phyloP scores from a whole-genome alignment of 30 jellyfish, hydroid and myxozoan species.

The Nemopilema nomurai region DNA sequence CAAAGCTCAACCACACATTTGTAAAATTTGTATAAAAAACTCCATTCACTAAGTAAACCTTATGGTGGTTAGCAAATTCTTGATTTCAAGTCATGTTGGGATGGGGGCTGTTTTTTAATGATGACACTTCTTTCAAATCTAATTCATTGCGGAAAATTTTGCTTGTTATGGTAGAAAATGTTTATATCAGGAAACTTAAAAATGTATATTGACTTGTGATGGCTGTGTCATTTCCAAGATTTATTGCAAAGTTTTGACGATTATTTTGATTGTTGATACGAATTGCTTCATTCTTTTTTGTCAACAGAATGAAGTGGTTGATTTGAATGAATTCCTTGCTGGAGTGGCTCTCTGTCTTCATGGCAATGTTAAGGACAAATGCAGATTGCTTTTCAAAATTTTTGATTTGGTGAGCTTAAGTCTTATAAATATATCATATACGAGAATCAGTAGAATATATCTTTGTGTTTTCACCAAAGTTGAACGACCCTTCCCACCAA shows the following conservation, averaged over 20 bases:
- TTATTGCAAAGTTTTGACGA: not conserved
- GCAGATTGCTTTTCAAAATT: constrained; percentile 75
- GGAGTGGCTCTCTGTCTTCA: constrained; percentile 93
- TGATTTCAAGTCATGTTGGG: too few relatives aligned
- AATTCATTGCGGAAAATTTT: too few relatives aligned
- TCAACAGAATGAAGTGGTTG: constrained; percentile 78
- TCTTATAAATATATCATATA: not conserved
- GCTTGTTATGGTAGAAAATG: too few relatives aligned
- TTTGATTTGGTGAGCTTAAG: constrained; percentile 66
- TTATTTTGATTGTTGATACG: not conserved
- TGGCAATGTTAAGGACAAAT: constrained; percentile 79
- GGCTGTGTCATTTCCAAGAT: not conserved
- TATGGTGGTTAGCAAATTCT: too few relatives aligned
- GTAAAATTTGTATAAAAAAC: too few relatives aligned
- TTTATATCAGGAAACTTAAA: too few relatives aligned
- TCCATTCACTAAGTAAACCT: too few relatives aligned
- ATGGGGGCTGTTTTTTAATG: too few relatives aligned
- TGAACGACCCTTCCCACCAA: too few relatives aligned
- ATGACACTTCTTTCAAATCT: too few relatives aligned
- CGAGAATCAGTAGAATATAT: not conserved
- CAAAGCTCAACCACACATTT: too few relatives aligned
- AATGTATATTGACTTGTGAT: too few relatives aligned
- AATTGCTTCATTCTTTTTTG: not conserved
- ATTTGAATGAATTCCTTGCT: constrained; percentile 76
- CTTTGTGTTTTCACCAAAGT: not conserved